phyloP scores from a whole-genome alignment of 2,113 vertebrate genomes.

The Taurulus bubalis region DNA sequence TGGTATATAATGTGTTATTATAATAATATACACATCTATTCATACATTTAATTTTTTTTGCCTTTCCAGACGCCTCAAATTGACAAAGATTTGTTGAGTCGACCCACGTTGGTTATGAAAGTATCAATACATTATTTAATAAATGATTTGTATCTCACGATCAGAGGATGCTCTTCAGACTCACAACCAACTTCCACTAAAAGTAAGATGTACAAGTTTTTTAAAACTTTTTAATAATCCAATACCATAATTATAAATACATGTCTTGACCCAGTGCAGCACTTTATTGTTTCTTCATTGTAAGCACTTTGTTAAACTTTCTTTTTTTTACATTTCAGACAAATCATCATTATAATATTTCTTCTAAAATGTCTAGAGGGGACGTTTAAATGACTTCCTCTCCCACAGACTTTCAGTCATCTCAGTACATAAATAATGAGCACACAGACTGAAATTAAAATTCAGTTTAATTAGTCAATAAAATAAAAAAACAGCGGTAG shows the following conservation, averaged over 20 bases:
- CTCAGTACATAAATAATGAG: slow-evolving; percentile 38
- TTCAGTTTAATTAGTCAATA: slow-evolving; percentile 57
- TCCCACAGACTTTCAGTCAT: neutral
- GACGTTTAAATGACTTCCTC: neutral
- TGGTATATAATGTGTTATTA: neutral
- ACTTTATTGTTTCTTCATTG: neutral
- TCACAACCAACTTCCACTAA: too few species aligned
- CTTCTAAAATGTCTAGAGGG: neutral
- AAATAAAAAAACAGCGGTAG: slow-evolving; percentile 23
- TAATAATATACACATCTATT: neutral
- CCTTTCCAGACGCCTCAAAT: neutral
- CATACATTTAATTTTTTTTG: neutral
- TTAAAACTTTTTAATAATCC: neutral
- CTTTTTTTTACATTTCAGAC: neutral
- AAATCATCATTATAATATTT: neutral
- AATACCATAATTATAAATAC: neutral
- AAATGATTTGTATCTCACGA: too few species aligned
- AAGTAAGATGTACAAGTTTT: neutral
- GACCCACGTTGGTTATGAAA: too few species aligned
- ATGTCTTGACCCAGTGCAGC: neutral
- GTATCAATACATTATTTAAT: too few species aligned
- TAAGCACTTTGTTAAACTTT: neutral
- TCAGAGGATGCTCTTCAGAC: too few species aligned
- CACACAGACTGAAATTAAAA: slow-evolving; percentile 36
- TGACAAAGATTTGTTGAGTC: too few species aligned